Percentiles rank a stretch among this genome's conserved stretches.
phyloP scores from a whole-genome alignment of 2,113 vertebrate genomes.

The Nyctibius bracteatus region DNA sequence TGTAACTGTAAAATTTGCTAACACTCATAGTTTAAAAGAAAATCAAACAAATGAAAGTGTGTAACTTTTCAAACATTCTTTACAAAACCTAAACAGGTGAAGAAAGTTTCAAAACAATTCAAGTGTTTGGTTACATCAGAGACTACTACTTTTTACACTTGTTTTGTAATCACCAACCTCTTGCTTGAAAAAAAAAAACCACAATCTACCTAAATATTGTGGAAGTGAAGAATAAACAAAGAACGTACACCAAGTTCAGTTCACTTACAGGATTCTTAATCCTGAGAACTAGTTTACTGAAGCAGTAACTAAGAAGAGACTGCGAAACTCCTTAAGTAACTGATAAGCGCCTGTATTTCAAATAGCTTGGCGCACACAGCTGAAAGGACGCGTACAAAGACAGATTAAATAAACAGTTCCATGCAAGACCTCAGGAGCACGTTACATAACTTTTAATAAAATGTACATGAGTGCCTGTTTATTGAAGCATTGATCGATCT shows the following conservation, averaged over 20 bases:
- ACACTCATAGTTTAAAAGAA: conserved; percentile 27
- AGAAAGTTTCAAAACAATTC: conserved; percentile 4
- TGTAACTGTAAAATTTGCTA: conserved; percentile 42
- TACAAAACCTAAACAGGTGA: background rate
- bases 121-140: background rate
- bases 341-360: background rate
- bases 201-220: background rate
- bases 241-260: background rate
- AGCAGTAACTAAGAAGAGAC: conserved; percentile 7
- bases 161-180: background rate
- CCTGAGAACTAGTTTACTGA: background rate
- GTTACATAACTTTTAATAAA: conserved; percentile 3
- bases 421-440: background rate
- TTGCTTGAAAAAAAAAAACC: background rate
- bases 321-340: background rate
- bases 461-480: background rate
- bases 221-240: background rate
- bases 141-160: background rate
- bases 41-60: conserved; percentile 29
- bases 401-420: conserved; percentile 1
- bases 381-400: conserved; percentile 4
- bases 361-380: background rate
- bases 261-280: background rate
- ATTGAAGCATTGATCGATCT: background rate
- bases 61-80: conserved; percentile 24